phyloP scores from a whole-genome alignment of 2,797 vertebrate species.

The Microctenopoma steveboyesi region DNA sequence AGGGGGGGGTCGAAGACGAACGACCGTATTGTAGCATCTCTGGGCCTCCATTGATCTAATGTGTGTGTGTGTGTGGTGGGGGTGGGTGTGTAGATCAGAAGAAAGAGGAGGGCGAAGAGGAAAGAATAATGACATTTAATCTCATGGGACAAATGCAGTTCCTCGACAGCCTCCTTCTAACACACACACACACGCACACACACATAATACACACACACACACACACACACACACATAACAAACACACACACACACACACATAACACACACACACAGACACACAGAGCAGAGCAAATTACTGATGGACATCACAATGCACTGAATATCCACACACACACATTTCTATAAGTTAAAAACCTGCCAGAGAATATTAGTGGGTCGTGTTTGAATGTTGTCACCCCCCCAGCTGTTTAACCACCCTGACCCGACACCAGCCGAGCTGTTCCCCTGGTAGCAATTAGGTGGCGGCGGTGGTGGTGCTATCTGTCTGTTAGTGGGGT shows the following conservation, averaged over 20 bases:
- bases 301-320: slow-evolving; percentile 20
- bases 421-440: slow-evolving; percentile 15
- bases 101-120: slow-evolving; percentile 16
- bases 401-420: not conserved
- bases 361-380: not conserved
- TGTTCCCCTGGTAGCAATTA: slow-evolving; percentile 20
- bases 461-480: slow-evolving; percentile 15
- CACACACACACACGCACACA: slow-evolving; percentile 18
- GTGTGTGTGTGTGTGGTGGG: slow-evolving; percentile 19
- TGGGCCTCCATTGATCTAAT: slow-evolving; percentile 4
- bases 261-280: slow-evolving; percentile 13
- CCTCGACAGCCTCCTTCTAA: slow-evolving; percentile 27
- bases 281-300: slow-evolving; percentile 41
- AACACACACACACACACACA: slow-evolving; percentile 6
- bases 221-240: not conserved
- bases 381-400: slow-evolving; percentile 5
- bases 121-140: slow-evolving; percentile 60
- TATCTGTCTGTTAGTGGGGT: slow-evolving; percentile 27
- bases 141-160: slow-evolving; percentile 55
- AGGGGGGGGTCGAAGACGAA: slow-evolving; percentile 22
- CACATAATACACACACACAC: slow-evolving; percentile 8
- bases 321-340: not conserved
- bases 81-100: slow-evolving; percentile 35
- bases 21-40: slow-evolving; percentile 11
- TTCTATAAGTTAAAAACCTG: not conserved